Evolutionary conservation across 1,140 invertebrate species (phyloP).

Genomic region (Trinorchestia longiramus): DNA sequence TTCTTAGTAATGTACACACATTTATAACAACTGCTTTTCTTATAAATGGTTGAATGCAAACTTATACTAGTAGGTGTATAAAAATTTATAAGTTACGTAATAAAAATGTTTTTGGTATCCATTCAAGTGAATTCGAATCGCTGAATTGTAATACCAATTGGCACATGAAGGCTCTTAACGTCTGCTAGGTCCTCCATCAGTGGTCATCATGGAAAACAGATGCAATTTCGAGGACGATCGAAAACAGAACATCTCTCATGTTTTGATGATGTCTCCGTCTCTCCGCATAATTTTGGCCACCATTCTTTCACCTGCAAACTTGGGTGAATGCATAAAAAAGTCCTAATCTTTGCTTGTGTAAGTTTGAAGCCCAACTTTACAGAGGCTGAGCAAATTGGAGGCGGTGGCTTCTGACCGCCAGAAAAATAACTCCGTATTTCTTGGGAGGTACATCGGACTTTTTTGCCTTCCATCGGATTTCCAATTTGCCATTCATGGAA

Average conservation of each 20-base stretch:
- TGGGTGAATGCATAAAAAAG: background rate
- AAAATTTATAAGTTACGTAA: background rate
- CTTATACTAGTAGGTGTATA: background rate
- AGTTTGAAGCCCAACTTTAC: slow-evolving; percentile 20
- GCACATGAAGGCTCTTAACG: background rate
- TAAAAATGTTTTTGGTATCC: background rate
- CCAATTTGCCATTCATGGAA: slow-evolving; percentile 55
- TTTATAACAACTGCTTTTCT: no score
- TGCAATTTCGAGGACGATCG: background rate
- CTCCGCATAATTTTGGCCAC: background rate
- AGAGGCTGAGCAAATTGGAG: slow-evolving; percentile 16
- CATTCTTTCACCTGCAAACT: background rate
- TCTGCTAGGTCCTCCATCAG: background rate
- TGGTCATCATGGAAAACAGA: background rate
- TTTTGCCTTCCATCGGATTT: slow-evolving; percentile 54
- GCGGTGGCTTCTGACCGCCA: slow-evolving; percentile 10
- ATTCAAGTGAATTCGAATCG: no score
- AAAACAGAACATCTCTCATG: background rate
- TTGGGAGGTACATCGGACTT: slow-evolving; percentile 11
- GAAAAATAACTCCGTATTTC: slow-evolving; percentile 44
- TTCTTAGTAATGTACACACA: no score
- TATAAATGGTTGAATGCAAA: no score
- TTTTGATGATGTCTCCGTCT: background rate
- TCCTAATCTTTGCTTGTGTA: slow-evolving; percentile 8
- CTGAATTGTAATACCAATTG: no score